Evolutionary conservation across 35 echinoderm and acorn worm species (phyloP).

Genomic region (Ophioderma brevispina): DNA sequence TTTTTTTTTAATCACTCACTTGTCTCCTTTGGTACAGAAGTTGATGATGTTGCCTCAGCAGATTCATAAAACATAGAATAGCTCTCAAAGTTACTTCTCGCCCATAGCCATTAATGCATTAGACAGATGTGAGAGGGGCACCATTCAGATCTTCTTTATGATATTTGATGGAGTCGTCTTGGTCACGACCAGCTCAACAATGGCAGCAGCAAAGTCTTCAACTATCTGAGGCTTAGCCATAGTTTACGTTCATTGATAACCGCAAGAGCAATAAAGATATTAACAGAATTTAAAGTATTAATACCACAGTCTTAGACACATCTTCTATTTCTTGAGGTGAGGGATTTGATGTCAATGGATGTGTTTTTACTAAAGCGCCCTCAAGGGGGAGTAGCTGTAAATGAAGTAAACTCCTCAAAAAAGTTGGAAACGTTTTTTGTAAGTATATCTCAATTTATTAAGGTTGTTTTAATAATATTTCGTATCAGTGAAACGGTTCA

Average conservation of each 20-base stretch:
- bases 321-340: too few relatives aligned
- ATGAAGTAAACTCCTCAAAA: too few relatives aligned
- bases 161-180: conserved; percentile 57
- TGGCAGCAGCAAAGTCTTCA: conserved; percentile 84
- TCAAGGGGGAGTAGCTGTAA: too few relatives aligned
- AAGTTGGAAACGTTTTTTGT: too few relatives aligned
- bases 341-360: not conserved
- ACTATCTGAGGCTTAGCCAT: conserved; percentile 94
- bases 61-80: conserved; percentile 99
- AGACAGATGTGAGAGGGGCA: conserved; percentile 62
- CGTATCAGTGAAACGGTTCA: too few relatives aligned
- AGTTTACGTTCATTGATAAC: conserved; percentile 86
- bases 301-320: too few relatives aligned
- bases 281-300: too few relatives aligned
- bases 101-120: conserved; percentile 83
- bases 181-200: conserved; percentile 47
- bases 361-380: not conserved
- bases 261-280: too few relatives aligned
- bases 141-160: conserved; percentile 65
- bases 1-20: too few relatives aligned
- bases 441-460: too few relatives aligned
- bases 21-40: conserved; percentile 91
- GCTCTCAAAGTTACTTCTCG: conserved; percentile 88
- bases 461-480: too few relatives aligned
- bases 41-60: conserved; percentile 94